These are phyloP conservation scores for Trichomycterus rosablanca DNA, from an alignment of 2,113 vertebrate species.

Conservation along the genomic window DNA sequence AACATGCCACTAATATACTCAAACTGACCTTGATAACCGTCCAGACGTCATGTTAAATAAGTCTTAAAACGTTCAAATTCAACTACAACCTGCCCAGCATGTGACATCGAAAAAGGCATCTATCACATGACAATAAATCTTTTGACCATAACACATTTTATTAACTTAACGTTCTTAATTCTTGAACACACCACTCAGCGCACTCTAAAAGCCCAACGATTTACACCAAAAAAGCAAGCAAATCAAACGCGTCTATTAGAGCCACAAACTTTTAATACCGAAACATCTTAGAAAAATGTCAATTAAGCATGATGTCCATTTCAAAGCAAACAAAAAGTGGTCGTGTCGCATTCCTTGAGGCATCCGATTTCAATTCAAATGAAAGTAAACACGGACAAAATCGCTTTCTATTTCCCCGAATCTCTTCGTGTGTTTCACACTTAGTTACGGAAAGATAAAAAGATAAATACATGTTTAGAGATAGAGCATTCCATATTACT, in stretches of 20 bases:
- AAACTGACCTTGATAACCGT: no score
- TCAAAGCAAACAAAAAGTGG: constrained; percentile 58
- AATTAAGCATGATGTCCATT: constrained; percentile 78
- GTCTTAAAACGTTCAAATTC: no score
- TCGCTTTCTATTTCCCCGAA: constrained; percentile 33
- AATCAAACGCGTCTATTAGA: constrained; percentile 79
- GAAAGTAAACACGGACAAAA: constrained; percentile 51
- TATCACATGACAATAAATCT: constrained; percentile 38
- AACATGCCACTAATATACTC: no score
- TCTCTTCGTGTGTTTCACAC: constrained; percentile 53
- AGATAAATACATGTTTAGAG: constrained; percentile 59
- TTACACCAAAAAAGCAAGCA: constrained; percentile 83
- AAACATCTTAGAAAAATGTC: constrained; percentile 89
- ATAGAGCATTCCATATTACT: constrained; percentile 58
- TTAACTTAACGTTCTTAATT: constrained; percentile 68
- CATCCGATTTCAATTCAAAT: constrained; percentile 56
- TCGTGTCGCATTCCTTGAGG: constrained; percentile 60
- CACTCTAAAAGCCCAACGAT: constrained; percentile 81
- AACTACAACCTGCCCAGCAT: no score
- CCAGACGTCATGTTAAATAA: no score
- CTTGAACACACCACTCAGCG: constrained; percentile 76
- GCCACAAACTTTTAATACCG: constrained; percentile 90
- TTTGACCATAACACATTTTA: constrained; percentile 79
- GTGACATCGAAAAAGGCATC: no score
- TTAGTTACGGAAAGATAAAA: constrained; percentile 37